Evolutionary conservation across 2,113 vertebrate species (phyloP).

Genomic region (Pongo abelii): DNA sequence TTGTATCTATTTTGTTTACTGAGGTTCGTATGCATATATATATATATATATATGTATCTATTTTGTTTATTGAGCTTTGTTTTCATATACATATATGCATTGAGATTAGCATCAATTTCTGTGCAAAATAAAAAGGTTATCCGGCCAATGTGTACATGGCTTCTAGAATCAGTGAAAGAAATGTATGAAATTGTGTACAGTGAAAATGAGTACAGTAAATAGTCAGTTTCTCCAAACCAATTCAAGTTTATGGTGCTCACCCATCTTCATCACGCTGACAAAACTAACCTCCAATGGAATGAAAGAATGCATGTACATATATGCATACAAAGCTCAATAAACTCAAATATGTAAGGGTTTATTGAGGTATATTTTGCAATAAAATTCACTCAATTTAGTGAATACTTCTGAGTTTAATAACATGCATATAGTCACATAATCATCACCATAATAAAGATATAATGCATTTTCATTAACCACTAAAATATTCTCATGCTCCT

Average conservation of each 20-base stretch:
- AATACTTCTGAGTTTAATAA: not conserved
- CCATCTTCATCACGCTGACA: not conserved
- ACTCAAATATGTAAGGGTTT: not conserved
- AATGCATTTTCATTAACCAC: not conserved
- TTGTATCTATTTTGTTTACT: not conserved
- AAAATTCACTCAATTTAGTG: not conserved
- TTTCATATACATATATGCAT: not conserved
- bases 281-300: not conserved
- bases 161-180: not conserved
- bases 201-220: not conserved
- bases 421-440: not conserved
- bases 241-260: not conserved
- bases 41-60: not conserved
- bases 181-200: not conserved
- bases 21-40: not conserved
- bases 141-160: not conserved
- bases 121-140: not conserved
- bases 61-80: too few species aligned
- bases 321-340: too few species aligned
- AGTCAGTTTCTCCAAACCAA: not conserved
- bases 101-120: not conserved
- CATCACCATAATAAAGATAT: not conserved
- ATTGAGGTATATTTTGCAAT: not conserved
- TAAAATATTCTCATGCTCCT: not conserved
- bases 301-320: not conserved